Percentiles rank a stretch among this genome's conserved stretches.
Conservation (phyloP, 2,113 vertebrate genomes). For the Aix galericulata region DNA sequence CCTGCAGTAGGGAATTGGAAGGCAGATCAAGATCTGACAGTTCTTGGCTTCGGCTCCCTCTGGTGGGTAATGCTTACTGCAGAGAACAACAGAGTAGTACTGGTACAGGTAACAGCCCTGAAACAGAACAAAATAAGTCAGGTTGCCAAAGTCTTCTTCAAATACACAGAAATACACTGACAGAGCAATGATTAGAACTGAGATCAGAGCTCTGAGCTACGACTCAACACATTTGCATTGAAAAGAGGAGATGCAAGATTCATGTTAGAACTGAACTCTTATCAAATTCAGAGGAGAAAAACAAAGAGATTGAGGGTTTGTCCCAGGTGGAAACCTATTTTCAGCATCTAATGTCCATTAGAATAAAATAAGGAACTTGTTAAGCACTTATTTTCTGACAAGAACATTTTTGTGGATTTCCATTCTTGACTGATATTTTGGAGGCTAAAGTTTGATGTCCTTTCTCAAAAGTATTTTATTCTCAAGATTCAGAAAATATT, state of each 20-base stretch:
- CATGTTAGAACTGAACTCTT: neutral
- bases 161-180: neutral
- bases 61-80: constrained; percentile 8
- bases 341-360: neutral
- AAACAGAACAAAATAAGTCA: neutral
- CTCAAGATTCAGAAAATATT: neutral
- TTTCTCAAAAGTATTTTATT: neutral
- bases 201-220: neutral
- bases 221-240: neutral
- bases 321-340: neutral
- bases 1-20: neutral
- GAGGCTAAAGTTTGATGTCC: neutral
- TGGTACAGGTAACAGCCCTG: neutral
- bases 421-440: neutral
- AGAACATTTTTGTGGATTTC: neutral
- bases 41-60: constrained; percentile 42
- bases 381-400: neutral
- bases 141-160: neutral
- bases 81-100: neutral
- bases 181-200: neutral
- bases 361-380: neutral
- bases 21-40: neutral
- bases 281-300: neutral
- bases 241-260: neutral
- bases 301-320: neutral